Base-by-base conservation (phyloP, 2,113 vertebrate species). In the Puma concolor region DNA sequence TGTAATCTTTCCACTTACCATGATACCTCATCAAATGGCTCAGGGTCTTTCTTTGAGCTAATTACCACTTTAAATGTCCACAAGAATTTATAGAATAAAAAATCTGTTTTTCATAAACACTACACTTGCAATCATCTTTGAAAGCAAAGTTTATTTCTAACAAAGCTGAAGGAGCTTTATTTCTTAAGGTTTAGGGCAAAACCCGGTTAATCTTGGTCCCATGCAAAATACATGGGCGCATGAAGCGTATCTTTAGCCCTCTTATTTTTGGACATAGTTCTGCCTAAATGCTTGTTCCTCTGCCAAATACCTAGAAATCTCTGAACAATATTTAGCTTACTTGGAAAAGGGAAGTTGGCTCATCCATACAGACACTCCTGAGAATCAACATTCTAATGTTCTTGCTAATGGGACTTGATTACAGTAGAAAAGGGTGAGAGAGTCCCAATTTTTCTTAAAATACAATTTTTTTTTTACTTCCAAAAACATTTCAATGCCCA, bases 281-380 rank as follows among this genome's bases (percentile, higher is more conserved):
- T 96, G 48, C 64, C 74, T 76, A 63, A 95, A 80, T 84, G 54
- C 36, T 94, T 92, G 74, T 44, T 79, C 48, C n/a, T 94, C 29
- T 90, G 88, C 92, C 97, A 98, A 71, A n/a, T 91, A 91, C 85
- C 86, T 38, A 63, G 54, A 95, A 96, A 77, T 92, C 60, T 90
- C 74, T 96, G 66, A 97, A 97, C 44, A 94, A 89, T 89, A 95
- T 72, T 90, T 82, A 96, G 74, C 81, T 92, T 50, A 60, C n/a
- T 86, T 96, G 48, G 67, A 94, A 87, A 88, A 94, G 23, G 41
- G 41, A 95, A 86, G 60, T 94, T 82, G 76, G 63, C 90, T 94
- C 69, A 87, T 87, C 69, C 10, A 25, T 17, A 79, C 11, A 60
- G 67, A 66, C 36, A 29, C 74, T 80, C 15, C 74, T 66, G 64